phyloP scores from a whole-genome alignment of 2,113 vertebrate genomes.

The Clarias gariepinus region DNA sequence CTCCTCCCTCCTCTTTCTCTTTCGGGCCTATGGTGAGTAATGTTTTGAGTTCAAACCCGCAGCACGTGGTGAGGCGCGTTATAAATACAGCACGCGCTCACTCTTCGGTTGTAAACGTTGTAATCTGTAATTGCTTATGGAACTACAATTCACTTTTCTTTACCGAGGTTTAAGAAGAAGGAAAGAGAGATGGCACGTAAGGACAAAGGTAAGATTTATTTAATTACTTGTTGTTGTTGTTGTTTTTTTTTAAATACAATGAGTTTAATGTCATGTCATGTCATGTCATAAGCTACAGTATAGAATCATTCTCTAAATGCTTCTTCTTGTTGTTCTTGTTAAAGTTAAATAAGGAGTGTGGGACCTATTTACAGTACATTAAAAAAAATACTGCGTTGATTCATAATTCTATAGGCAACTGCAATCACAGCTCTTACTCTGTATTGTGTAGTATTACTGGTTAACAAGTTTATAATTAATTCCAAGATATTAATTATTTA shows the following conservation, averaged over 20 bases:
- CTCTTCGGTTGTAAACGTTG: neutral
- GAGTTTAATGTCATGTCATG: neutral
- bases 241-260: neutral
- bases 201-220: neutral
- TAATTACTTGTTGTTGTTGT: neutral
- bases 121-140: neutral
- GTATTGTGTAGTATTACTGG: neutral
- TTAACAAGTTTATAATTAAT: neutral
- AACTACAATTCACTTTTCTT: neutral
- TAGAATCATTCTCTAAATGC: no score
- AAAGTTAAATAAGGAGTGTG: neutral
- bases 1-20: constrained; percentile 40
- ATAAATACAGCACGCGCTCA: constrained; percentile 12
- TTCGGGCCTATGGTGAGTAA: constrained; percentile 11
- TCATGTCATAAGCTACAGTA: neutral
- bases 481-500: neutral
- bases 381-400: neutral
- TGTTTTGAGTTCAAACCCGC: constrained; percentile 49
- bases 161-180: neutral
- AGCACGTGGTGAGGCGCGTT: constrained; percentile 6
- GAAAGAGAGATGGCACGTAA: neutral
- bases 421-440: no score
- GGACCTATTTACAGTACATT: neutral
- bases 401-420: neutral
- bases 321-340: neutral